Evolutionary conservation across 2,888 invertebrate species (phyloP), one percentile per base, ranked within the genome.

Genomic region (Dermolepida albohirtum): DNA sequence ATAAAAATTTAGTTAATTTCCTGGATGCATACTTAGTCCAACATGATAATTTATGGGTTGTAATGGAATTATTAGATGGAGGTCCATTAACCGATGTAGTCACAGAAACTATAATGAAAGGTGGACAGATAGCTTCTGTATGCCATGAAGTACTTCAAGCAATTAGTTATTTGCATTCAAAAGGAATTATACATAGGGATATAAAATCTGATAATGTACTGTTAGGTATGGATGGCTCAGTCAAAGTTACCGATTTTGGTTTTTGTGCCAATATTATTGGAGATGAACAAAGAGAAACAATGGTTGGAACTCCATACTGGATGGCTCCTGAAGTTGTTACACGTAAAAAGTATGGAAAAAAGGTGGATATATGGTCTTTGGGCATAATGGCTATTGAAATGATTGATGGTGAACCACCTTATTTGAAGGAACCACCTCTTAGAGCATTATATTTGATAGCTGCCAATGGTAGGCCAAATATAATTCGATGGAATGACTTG

Each of bases 301-400:
- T 97, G 95, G 97, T 97, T 0, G 97, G 97, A n/a, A 97, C 97
- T 0, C 97, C 97, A 0, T 97, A 96, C 78, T 97, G 97, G 98
- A 98, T 98, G 97, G 96, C 97, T 0, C 97, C 97, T 0, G 96
- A 96, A 83, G 94, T 96, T 0, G 95, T 95, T 0, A 95, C 94
- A 0, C 87, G 96, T 71, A 96, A 97, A 79, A 93, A 95, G 76
- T 97, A 97, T 76, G 97, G 96, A 8, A 95, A 95, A 79, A 83
- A 83, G 72, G 83, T 96, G 0, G 96, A 96, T 79, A 93, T 96
- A 43, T 96, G 96, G 96, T 96, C 96, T 0, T 86, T 98, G 66
- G 97, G 97, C n/a, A 98, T 98, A 71, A 97, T 98, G 97, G 95
- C 96, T 0, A 96, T 98, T 66, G 96, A 96, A 84, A 95, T 95